These are phyloP conservation scores for Avahi laniger DNA, from an alignment of 2,797 vertebrate genomes.

Conservation along the genomic window DNA sequence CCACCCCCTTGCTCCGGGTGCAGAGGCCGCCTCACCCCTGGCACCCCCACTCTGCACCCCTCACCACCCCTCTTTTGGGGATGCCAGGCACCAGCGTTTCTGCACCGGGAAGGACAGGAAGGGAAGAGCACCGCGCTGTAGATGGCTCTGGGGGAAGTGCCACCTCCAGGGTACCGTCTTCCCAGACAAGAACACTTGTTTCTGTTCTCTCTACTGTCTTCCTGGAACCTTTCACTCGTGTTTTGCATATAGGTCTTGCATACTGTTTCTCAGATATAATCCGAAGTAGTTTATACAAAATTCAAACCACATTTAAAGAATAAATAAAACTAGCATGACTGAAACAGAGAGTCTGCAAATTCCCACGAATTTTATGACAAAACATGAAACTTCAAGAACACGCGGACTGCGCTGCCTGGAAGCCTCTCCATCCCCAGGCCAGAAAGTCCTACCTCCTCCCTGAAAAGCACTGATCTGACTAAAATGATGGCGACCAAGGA, in stretches of 20 bases:
- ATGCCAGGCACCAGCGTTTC: neutral
- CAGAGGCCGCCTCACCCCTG: too few species aligned
- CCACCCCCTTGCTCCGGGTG: neutral
- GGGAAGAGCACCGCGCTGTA: fast-evolving
- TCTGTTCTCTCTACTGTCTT: neutral
- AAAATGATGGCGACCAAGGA: fast-evolving
- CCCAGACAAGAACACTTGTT: fast-evolving
- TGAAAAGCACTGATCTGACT: neutral
- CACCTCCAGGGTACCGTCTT: fast-evolving
- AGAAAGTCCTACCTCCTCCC: neutral
- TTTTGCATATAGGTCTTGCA: neutral
- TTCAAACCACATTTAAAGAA: neutral
- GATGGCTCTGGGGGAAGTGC: fast-evolving
- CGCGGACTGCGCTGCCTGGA: neutral
- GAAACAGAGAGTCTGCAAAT: neutral
- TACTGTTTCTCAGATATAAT: neutral
- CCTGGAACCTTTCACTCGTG: neutral
- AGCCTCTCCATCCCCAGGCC: neutral
- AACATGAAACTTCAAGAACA: neutral
- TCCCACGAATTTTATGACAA: neutral
- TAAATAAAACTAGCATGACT: neutral
- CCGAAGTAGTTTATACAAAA: neutral
- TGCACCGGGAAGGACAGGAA: fast-evolving
- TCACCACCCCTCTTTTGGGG: neutral
- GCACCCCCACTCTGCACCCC: neutral